Percentiles rank a stretch among this genome's conserved stretches.
Evolutionary conservation across 2,113 vertebrate species (phyloP).

Genomic region (Leucopsar rothschildi): DNA sequence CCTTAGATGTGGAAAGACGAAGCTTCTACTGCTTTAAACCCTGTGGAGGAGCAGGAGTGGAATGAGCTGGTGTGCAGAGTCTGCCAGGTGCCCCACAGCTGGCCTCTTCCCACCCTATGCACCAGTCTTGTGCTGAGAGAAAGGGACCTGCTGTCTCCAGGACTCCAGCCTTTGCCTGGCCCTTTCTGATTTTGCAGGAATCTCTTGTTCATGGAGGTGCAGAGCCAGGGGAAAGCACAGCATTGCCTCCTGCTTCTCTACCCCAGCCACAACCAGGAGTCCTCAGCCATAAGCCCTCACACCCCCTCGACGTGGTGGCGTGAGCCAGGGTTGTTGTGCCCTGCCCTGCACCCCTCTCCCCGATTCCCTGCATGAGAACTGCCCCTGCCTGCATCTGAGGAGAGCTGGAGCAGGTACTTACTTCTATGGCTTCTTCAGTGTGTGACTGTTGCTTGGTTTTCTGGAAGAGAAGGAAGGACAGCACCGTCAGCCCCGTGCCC

Average conservation of each 20-base stretch:
- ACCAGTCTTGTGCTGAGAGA: not conserved
- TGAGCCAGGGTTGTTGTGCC: not conserved
- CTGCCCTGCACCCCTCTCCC: not conserved
- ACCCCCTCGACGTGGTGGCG: accelerated
- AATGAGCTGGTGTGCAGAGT: not conserved
- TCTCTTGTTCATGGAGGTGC: not conserved
- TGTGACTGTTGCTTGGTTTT: conserved; percentile 64
- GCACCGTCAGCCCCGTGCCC: not conserved
- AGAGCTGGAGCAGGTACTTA: not conserved
- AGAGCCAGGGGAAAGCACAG: not conserved
- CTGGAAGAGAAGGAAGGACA: conserved; percentile 58
- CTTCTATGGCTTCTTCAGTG: conserved; percentile 67
- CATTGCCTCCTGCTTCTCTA: not conserved
- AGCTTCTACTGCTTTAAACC: conserved; percentile 22
- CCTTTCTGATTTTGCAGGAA: not conserved
- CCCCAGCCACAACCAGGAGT: not conserved
- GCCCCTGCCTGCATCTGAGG: not conserved
- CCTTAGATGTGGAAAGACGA: not conserved
- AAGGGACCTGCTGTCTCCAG: not conserved
- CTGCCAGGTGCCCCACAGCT: not conserved
- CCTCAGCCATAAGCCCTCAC: accelerated
- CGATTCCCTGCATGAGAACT: accelerated
- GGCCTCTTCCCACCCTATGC: not conserved
- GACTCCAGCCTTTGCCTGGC: not conserved
- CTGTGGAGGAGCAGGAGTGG: conserved; percentile 23